Percentiles rank a stretch among this genome's conserved stretches.
Evolutionary conservation across 1,140 invertebrate genomes (phyloP).

Genomic region (Heliconius hewitsoni): DNA sequence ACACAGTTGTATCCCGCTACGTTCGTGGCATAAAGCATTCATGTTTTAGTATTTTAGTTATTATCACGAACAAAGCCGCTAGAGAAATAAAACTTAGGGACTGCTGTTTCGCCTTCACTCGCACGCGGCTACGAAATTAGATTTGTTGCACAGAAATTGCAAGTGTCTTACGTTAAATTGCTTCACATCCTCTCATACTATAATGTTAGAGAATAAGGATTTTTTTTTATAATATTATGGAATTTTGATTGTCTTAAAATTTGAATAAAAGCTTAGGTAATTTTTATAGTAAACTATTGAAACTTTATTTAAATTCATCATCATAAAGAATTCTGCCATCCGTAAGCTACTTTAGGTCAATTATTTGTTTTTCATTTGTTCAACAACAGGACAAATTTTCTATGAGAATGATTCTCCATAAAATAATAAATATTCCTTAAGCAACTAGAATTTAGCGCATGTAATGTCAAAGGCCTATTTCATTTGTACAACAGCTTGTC

Average conservation of each 20-base stretch:
- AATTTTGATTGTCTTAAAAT: not conserved
- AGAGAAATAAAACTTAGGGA: conserved; percentile 13
- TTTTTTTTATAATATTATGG: not conserved
- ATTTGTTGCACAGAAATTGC: not conserved
- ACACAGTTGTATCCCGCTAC: no score
- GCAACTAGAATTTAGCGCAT: not conserved
- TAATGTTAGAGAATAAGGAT: not conserved
- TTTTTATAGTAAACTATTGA: no score
- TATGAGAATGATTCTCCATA: no score
- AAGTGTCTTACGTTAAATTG: conserved; percentile 4
- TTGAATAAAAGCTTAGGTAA: not conserved
- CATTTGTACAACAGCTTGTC: not conserved
- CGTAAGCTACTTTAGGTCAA: no score
- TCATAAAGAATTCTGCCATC: not conserved
- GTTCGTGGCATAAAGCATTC: not conserved
- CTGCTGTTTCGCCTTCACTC: not conserved
- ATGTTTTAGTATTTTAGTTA: not conserved
- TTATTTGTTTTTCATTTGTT: not conserved
- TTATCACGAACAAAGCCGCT: conserved; percentile 8
- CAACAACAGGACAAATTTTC: not conserved
- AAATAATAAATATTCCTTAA: not conserved
- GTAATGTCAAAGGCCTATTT: not conserved
- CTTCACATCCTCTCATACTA: not conserved
- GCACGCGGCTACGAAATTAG: not conserved
- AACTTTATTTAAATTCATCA: not conserved